Evolutionary conservation across 2,113 vertebrate species (phyloP).

Genomic region (Strix uralensis): DNA sequence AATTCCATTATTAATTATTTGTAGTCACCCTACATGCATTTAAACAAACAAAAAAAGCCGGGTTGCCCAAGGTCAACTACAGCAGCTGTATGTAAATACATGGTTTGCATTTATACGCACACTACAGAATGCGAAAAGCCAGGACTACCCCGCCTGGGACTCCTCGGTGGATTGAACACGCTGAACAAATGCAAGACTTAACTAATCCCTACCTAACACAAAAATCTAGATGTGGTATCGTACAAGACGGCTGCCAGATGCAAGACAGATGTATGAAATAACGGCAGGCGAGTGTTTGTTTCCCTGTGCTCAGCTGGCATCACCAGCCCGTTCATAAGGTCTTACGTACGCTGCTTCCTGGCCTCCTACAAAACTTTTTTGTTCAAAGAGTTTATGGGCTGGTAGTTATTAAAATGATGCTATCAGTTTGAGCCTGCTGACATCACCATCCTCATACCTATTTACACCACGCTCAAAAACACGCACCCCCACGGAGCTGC

Average conservation of each 20-base stretch:
- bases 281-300: fast-evolving
- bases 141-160: background rate
- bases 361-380: background rate
- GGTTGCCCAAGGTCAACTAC: background rate
- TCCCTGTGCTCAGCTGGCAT: fast-evolving
- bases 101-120: background rate
- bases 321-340: background rate
- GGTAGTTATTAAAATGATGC: background rate
- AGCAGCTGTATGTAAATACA: slow-evolving; percentile 39
- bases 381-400: background rate
- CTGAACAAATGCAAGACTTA: background rate
- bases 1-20: slow-evolving; percentile 11
- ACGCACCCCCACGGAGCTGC: background rate
- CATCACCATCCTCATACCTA: background rate
- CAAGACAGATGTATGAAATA: background rate
- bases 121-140: background rate
- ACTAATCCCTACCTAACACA: background rate
- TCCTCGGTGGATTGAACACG: background rate
- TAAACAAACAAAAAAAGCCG: background rate
- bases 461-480: background rate
- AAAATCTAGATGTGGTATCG: fast-evolving
- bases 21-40: background rate
- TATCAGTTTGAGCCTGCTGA: background rate
- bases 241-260: background rate
- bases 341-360: fast-evolving